Evolutionary conservation across 1,140 invertebrate genomes (phyloP), one percentile per base, ranked within the genome.

Genomic region (Penaeus vannamei): DNA sequence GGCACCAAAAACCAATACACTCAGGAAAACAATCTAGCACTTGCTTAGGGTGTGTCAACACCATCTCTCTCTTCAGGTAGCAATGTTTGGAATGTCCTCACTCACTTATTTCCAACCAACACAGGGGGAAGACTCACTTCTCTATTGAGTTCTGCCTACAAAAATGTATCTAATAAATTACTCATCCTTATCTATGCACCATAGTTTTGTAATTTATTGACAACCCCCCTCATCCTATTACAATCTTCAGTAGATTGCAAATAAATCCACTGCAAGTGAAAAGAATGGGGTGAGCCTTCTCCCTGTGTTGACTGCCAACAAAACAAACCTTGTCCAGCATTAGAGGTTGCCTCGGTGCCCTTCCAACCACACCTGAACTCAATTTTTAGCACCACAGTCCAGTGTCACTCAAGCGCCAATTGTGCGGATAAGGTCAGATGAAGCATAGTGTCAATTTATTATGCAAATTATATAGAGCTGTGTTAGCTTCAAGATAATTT

Each of bases 71-170:
- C 76, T 79, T 84, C 69, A 86, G 72, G 85, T 86, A 77, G 76
- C 79, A n/a, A 86, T 86, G 85, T 81, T 53, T 86, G 85, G 85
- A 86, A 86, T 86, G 85, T 86, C 85, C 85, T 86, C 85, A 81
- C 61, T 46, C 79, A 86, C 53, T 64, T n/a, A 29, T 76, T 53
- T 53, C 12, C 46, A 72, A 32, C 77, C 72, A 81, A 42, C 85
- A 32, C 61, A 36, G 60, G 62, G 76, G 29, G 80, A 86, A 80
- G 23, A 59, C 46, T 12, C 29, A 59, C 29, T 81, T 46, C 59
- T 36, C 32, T 59, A 20, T 53, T 32, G 72, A 46, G 72, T 53
- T 62, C 36, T 26, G n/a, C n/a, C n/a, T 26, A 61, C 66, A 84
- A 60, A 64, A 62, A 62, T 42, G 36, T 42, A 53, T 53, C 53